Percentiles rank a stretch among this genome's conserved stretches.
phyloP scores from a whole-genome alignment of 53 echinoderm and acorn worm species.

The Paelopatides confundens region DNA sequence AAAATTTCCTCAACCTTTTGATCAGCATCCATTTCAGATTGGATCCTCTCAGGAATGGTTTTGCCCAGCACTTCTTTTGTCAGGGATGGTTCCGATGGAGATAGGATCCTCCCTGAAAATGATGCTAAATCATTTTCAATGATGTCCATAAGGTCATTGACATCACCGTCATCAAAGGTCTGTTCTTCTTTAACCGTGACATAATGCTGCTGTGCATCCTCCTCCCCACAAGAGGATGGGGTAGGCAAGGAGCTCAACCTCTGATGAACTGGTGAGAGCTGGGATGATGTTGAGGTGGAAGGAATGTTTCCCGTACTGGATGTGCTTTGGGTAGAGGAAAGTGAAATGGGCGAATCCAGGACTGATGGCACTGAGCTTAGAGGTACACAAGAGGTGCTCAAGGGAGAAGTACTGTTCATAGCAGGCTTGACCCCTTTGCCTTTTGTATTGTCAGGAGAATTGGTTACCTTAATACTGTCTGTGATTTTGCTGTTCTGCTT shows the following conservation, averaged over 20 bases:
- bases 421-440: background rate
- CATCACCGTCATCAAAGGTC: slow-evolving; percentile 26
- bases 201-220: background rate
- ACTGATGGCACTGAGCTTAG: slow-evolving; percentile 14
- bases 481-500: background rate
- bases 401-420: slow-evolving; percentile 17
- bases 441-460: background rate
- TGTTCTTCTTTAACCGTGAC: background rate
- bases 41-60: background rate
- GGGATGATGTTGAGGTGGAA: slow-evolving; percentile 4
- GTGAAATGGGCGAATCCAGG: slow-evolving; percentile 37
- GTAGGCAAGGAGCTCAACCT: slow-evolving; percentile 23
- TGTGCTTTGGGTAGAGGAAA: slow-evolving; percentile 35
- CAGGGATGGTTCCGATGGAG: background rate
- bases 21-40: slow-evolving; percentile 39
- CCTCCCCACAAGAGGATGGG: slow-evolving; percentile 40
- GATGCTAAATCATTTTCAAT: slow-evolving; percentile 42
- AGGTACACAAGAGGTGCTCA: background rate
- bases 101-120: background rate
- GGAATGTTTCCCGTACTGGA: slow-evolving; percentile 40
- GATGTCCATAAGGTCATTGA: slow-evolving; percentile 35
- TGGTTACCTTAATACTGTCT: slow-evolving; percentile 22
- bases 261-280: slow-evolving; percentile 32
- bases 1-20: slow-evolving; percentile 46
- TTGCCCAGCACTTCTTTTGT: background rate